These are phyloP conservation scores for Telmatochromis brachygnathus DNA, from an alignment of 2,113 vertebrate genomes.

Conservation along the genomic window DNA sequence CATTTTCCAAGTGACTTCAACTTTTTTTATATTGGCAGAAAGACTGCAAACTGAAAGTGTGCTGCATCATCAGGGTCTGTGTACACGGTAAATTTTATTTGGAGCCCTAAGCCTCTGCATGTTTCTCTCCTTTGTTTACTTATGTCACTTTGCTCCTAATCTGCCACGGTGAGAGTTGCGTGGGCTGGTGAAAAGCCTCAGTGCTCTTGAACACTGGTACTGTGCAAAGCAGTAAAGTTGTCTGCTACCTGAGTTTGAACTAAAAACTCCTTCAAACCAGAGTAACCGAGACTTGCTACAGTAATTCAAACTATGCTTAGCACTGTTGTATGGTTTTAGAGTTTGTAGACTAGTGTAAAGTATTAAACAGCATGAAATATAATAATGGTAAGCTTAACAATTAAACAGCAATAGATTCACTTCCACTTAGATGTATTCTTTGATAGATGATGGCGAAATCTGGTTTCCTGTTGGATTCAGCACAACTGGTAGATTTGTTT, in stretches of 20 bases:
- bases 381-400: background rate
- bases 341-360: background rate
- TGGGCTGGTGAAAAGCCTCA: conserved; percentile 4
- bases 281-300: background rate
- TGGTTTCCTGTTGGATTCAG: background rate
- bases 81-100: background rate
- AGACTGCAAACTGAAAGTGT: background rate
- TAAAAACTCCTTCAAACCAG: background rate
- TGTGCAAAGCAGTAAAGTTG: conserved; percentile 1
- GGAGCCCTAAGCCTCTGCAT: background rate
- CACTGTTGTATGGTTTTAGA: background rate
- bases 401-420: background rate
- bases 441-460: background rate
- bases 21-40: background rate
- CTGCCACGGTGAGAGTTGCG: conserved; percentile 10
- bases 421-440: background rate
- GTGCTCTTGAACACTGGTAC: background rate
- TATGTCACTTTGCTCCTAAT: conserved; percentile 19
- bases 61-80: background rate
- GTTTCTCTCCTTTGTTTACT: conserved; percentile 4
- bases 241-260: background rate
- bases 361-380: background rate
- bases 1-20: background rate
- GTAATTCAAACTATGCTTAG: background rate
- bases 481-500: background rate